Conservation (phyloP, 2,797 vertebrate genomes). For the Notolepis coatsorum region DNA sequence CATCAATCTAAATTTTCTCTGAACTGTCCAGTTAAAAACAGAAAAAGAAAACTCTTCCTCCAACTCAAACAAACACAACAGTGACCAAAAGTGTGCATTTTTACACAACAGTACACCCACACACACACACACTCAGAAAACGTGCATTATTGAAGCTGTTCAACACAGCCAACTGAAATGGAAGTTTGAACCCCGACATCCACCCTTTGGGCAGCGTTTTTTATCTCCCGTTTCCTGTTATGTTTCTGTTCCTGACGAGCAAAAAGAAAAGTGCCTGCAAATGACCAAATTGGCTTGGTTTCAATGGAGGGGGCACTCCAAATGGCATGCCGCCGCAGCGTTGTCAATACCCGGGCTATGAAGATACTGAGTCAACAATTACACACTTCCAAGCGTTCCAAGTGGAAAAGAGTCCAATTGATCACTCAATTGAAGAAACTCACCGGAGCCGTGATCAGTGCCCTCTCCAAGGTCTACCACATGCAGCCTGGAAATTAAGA, state of each 20-base stretch:
- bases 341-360: neutral
- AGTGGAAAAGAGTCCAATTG: neutral
- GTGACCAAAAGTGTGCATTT: too few species aligned
- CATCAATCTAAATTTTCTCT: too few species aligned
- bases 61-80: too few species aligned
- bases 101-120: too few species aligned
- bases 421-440: conserved; percentile 16
- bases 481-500: conserved; percentile 14
- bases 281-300: neutral
- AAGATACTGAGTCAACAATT: neutral
- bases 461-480: conserved; percentile 1
- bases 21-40: too few species aligned
- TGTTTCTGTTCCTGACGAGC: conserved; percentile 38
- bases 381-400: neutral
- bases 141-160: too few species aligned
- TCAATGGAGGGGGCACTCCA: neutral
- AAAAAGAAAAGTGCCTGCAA: conserved; percentile 14
- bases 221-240: conserved; percentile 54
- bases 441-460: conserved; percentile 17
- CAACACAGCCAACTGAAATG: too few species aligned
- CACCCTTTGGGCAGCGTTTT: conserved; percentile 13
- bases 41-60: too few species aligned
- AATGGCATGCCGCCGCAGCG: too few species aligned
- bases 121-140: too few species aligned
- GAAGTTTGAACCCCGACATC: too few species aligned